phyloP scores from a whole-genome alignment of 2,888 invertebrate genomes.

The Zygothrica quintamaculata region DNA sequence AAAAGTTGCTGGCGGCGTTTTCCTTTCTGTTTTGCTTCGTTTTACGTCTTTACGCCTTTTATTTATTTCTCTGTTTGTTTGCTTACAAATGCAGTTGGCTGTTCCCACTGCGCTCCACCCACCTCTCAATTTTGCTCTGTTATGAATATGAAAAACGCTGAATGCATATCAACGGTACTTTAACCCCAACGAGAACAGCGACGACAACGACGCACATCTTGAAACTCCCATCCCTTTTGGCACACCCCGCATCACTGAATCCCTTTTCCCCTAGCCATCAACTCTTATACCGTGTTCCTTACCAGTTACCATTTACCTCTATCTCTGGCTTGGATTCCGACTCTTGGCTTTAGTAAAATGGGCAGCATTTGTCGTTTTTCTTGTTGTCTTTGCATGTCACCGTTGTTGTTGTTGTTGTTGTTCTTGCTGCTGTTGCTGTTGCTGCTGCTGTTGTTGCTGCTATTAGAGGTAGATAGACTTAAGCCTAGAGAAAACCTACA shows the following conservation, averaged over 20 bases:
- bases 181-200: constrained; percentile 57
- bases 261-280: too few species aligned
- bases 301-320: neutral
- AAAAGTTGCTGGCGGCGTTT: constrained; percentile 27
- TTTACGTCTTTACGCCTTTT: constrained; percentile 55
- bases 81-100: constrained; percentile 39
- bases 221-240: constrained; percentile 31
- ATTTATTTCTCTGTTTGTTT: constrained; percentile 61
- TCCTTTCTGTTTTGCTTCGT: constrained; percentile 23
- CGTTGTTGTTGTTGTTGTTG: constrained; percentile 8
- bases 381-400: too few species aligned
- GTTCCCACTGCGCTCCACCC: neutral
- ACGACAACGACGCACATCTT: constrained; percentile 51
- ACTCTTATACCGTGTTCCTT: too few species aligned
- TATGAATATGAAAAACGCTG: constrained; percentile 68
- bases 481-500: constrained; percentile 47
- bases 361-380: constrained; percentile 56
- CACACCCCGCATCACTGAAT: constrained; percentile 7
- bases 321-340: neutral
- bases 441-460: constrained; percentile 1
- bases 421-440: constrained; percentile 13
- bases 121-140: constrained; percentile 12
- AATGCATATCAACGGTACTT: constrained; percentile 75
- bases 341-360: constrained; percentile 38
- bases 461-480: constrained; percentile 4